Evolutionary conservation across 2,888 invertebrate genomes (phyloP).

Genomic region (Teleogryllus oceanicus): DNA sequence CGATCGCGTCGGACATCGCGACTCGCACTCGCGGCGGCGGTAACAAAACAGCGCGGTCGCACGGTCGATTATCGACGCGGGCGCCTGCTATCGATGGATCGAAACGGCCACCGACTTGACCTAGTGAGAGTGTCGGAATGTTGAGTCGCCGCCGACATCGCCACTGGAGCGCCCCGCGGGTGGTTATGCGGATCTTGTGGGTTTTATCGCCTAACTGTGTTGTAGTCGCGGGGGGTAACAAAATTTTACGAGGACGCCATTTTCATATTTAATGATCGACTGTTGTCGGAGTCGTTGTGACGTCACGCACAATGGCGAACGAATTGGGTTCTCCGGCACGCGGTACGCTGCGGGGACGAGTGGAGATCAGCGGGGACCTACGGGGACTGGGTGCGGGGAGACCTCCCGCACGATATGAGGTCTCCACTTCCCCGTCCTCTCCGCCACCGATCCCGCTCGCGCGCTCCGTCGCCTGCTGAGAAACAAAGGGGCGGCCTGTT

Average conservation of each 20-base stretch:
- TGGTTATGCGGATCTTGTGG: neutral
- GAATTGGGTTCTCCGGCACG: neutral
- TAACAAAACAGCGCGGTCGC: constrained; percentile 10
- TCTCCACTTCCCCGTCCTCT: too few relatives aligned
- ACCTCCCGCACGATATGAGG: too few relatives aligned
- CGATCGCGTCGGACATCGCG: neutral
- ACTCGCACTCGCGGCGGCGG: neutral
- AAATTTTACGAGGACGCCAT: constrained; percentile 9
- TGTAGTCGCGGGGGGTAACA: neutral
- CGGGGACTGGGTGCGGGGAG: neutral
- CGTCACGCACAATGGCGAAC: constrained; percentile 18
- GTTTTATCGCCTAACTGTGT: constrained; percentile 18
- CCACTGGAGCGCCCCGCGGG: neutral
- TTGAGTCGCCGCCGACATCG: neutral
- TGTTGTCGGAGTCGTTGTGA: neutral
- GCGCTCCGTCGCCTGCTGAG: too few relatives aligned
- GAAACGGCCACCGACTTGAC: neutral
- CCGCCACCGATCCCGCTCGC: too few relatives aligned
- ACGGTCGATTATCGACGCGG: neutral
- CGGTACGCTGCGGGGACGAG: neutral
- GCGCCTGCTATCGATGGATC: neutral
- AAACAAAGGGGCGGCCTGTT: too few relatives aligned
- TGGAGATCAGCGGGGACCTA: neutral
- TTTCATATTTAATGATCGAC: constrained; percentile 2
- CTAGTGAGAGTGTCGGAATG: constrained; percentile 10